A percentile compares a stretch with the other conserved stretches of the same genome.
These are phyloP conservation scores for Cavia porcellus DNA, from an alignment of 2,113 vertebrate species.

Conservation along the genomic window DNA sequence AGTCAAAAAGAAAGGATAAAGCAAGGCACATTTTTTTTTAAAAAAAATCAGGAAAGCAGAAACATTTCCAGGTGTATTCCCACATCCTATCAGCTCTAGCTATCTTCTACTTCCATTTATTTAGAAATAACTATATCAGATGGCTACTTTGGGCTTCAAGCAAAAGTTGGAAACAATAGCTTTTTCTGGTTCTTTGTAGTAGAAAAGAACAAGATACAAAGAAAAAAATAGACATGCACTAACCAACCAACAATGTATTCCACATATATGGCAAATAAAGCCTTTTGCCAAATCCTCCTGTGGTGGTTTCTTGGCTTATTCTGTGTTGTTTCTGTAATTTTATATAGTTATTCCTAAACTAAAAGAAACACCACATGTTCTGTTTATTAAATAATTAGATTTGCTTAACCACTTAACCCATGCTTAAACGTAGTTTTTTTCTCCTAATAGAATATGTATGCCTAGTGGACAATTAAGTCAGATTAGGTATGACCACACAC, in stretches of 20 bases:
- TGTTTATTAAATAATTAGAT: not conserved
- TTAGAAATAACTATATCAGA: not conserved
- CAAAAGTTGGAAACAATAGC: not conserved
- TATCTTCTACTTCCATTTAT: not conserved
- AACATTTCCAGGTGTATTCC: not conserved
- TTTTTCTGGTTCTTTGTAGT: not conserved
- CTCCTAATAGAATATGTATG: not conserved
- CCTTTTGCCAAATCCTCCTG: not conserved
- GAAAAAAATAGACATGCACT: not conserved
- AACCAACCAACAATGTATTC: not conserved
- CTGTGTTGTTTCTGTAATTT: not conserved
- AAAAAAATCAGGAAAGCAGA: conserved; percentile 7
- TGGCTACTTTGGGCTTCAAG: not conserved
- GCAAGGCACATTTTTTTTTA: not conserved
- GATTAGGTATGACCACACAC: not conserved
- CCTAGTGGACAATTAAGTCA: not conserved
- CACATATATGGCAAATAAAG: not conserved
- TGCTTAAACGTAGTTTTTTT: not conserved
- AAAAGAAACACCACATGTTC: not conserved
- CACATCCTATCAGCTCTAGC: not conserved
- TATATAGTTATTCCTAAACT: not conserved
- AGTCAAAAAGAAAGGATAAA: conserved; percentile 24
- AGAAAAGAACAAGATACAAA: not conserved
- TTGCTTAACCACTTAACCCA: not conserved
- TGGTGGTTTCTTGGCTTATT: not conserved